These are phyloP conservation scores for Drosophila santomea DNA, from an alignment of 1,140 invertebrate species.

Conservation along the genomic window DNA sequence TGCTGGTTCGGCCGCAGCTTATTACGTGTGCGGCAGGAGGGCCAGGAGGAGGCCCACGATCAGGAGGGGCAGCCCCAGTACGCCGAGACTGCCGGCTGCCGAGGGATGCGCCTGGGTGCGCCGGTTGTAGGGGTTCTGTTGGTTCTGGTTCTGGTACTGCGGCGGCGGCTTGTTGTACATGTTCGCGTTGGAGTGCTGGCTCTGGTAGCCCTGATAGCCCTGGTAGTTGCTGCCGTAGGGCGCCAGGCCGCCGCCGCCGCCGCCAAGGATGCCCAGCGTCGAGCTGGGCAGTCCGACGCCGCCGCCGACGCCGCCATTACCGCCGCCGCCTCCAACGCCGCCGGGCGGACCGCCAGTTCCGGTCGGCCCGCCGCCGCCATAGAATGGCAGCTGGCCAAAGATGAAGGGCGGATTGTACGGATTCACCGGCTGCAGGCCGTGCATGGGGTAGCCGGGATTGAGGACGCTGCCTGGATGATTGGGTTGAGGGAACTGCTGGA, in stretches of 20 bases:
- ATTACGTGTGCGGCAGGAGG: slow-evolving; percentile 36
- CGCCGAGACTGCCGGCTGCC: slow-evolving; percentile 37
- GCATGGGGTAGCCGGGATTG: slow-evolving; percentile 82
- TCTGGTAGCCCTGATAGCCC: slow-evolving; percentile 74
- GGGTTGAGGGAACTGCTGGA: slow-evolving; percentile 84
- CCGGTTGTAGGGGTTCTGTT: slow-evolving; percentile 81
- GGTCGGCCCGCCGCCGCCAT: slow-evolving; percentile 52
- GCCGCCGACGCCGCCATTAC: slow-evolving; percentile 36
- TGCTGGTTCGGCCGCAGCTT: slow-evolving; percentile 21
- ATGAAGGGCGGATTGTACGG: slow-evolving; percentile 83
- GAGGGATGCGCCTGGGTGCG: slow-evolving; percentile 81
- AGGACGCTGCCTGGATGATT: slow-evolving; percentile 82
- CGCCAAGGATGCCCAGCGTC: slow-evolving; percentile 65
- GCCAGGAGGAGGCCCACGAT: slow-evolving; percentile 25
- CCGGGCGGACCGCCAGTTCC: slow-evolving; percentile 76
- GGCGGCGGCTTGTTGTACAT: slow-evolving; percentile 84
- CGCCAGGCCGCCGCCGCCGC: slow-evolving; percentile 73
- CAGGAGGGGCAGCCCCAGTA: slow-evolving; percentile 16
- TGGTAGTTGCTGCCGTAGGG: slow-evolving; percentile 70
- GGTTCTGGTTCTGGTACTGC: slow-evolving; percentile 80
- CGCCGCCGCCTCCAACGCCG: slow-evolving; percentile 47
- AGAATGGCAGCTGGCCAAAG: slow-evolving; percentile 78
- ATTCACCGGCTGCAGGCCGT: slow-evolving; percentile 81
- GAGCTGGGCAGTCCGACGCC: slow-evolving; percentile 71
- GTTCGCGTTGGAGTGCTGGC: slow-evolving; percentile 72